Base-by-base conservation (phyloP, 2,797 vertebrate genomes). In the Lycodopsis pacificus region DNA sequence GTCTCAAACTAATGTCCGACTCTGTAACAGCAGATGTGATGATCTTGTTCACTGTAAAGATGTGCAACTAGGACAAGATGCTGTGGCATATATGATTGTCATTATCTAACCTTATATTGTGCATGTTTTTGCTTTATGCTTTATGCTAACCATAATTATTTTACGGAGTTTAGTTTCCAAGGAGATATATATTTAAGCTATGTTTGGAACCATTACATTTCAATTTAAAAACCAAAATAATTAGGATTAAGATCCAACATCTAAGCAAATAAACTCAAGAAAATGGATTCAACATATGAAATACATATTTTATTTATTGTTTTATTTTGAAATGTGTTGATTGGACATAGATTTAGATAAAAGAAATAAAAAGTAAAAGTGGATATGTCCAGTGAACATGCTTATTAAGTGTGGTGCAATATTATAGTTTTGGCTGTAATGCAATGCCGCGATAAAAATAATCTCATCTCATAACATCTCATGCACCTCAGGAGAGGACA, bases 21-120 rank as follows among this genome's bases (percentile, higher is more conserved):
- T 42, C 68, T 59, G 30, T 64, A 68, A n/a, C 71, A 81, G 70
- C 22, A 66, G 51, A 53, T 73, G 38, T 44, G 54, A 73, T 42
- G 19, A 57, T 22, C 20, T 30, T 40, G 22, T 46, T 79, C 14
- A 40, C 22, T 75, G 46, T 57, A 56, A 76, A 80, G n/a, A 27
- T 20, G 20, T 68, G 10, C n/a, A 56, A 51, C 2, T 44, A 59
- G 66, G 40, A 53, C 67, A 54, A 54, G n/a, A 38, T 49, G 40
- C 20, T 32, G 27, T 25, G 20, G 17, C 9, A 61, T 59, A 17
- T 40, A 68, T 49, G 13, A 27, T 38, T 40, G 44, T 25, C 40
- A 20, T 9, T 53, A n/a, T 56, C 22, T 49, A 14, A 62, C 9
- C 10, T 34, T 30, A 30, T n/a, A 25, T 22, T 36, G 25, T n/a